Conservation (phyloP, 2,888 invertebrate genomes). For the Spicauda simplicius region DNA sequence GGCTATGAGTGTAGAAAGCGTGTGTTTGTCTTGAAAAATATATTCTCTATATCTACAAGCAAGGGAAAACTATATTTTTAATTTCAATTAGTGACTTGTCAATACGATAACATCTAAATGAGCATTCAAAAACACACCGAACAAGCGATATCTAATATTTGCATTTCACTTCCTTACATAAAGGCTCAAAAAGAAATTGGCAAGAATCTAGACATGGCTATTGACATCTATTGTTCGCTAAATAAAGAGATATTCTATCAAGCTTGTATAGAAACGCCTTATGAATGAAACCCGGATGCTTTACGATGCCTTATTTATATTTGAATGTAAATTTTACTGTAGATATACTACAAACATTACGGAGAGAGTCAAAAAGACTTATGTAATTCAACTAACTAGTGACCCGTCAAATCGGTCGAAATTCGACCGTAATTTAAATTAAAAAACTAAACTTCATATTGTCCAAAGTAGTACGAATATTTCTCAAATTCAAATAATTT, state of each 20-base stretch:
- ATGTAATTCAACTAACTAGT: too few species aligned
- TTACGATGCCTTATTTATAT: neutral
- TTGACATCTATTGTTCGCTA: constrained; percentile 19
- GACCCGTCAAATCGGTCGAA: too few species aligned
- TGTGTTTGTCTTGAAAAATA: too few species aligned
- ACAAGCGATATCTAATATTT: constrained; percentile 1
- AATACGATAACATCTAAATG: neutral
- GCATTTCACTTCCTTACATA: constrained; percentile 11
- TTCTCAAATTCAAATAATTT: too few species aligned
- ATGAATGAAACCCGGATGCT: constrained; percentile 34
- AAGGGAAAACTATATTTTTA: neutral
- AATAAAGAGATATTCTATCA: constrained; percentile 10
- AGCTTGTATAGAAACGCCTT: constrained; percentile 35
- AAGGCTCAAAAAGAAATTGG: constrained; percentile 16
- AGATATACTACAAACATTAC: neutral
- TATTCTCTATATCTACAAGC: too few species aligned
- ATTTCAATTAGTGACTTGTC: neutral
- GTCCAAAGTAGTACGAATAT: too few species aligned
- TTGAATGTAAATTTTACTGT: neutral
- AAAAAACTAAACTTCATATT: too few species aligned
- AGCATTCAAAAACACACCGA: neutral
- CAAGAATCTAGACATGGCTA: constrained; percentile 20
- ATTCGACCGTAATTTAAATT: too few species aligned
- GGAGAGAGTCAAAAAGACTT: neutral
- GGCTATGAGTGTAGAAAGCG: too few species aligned